Percentiles rank a stretch among this genome's conserved stretches.
These are phyloP conservation scores for Hydriomena furcata DNA, from an alignment of 2,888 invertebrate genomes.

Conservation along the genomic window DNA sequence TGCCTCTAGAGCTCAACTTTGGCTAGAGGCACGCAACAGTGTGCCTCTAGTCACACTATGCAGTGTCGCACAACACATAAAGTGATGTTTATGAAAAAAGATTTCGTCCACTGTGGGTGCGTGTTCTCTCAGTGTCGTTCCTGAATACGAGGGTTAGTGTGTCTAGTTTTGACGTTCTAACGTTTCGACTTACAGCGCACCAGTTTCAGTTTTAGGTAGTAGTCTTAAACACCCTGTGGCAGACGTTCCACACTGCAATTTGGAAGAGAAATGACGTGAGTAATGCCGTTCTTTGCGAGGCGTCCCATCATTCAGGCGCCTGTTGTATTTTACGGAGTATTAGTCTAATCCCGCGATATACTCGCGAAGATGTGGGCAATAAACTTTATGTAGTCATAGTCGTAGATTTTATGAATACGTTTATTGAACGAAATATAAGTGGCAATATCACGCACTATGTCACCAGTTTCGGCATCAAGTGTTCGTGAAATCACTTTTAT, in stretches of 20 bases:
- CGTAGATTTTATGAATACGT: slow-evolving; percentile 20
- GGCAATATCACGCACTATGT: slow-evolving; percentile 6
- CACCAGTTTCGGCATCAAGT: not conserved
- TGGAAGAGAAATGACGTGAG: slow-evolving; percentile 51
- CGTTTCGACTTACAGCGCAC: no score
- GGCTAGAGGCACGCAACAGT: no score
- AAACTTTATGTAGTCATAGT: slow-evolving; percentile 15
- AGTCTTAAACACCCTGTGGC: no score
- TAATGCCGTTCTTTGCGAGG: slow-evolving; percentile 41
- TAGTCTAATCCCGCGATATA: slow-evolving; percentile 29
- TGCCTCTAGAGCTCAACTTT: no score
- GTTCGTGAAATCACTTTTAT: not conserved
- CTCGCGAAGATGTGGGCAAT: slow-evolving; percentile 13
- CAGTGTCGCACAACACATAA: no score
- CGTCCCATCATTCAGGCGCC: slow-evolving; percentile 38
- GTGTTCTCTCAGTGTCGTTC: no score
- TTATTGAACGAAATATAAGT: slow-evolving; percentile 15
- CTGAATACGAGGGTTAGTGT: no score
- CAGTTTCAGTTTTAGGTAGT: no score
- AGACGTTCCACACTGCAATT: slow-evolving; percentile 55
- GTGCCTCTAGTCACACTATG: no score
- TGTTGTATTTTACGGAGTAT: slow-evolving; percentile 41
- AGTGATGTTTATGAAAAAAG: no score
- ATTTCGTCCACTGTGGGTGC: no score
- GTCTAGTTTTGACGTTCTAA: no score